Conservation (phyloP, 1,140 invertebrate genomes). For the Anagrus nilaparvatae region DNA sequence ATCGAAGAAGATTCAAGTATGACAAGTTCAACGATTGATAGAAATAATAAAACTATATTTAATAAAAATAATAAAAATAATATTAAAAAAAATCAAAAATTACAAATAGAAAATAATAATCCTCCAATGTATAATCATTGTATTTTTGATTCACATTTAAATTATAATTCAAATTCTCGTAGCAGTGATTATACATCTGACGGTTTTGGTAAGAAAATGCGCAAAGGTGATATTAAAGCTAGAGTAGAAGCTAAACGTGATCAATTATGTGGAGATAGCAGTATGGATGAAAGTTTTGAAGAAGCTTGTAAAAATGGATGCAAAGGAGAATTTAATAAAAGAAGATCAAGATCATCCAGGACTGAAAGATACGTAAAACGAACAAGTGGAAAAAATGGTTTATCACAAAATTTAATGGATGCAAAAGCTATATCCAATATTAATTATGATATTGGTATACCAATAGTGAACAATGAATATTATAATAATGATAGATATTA, state of each 20-base stretch:
- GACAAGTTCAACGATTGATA: slow-evolving; percentile 39
- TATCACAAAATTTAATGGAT: slow-evolving; percentile 27
- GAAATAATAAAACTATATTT: slow-evolving; percentile 37
- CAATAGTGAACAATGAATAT: slow-evolving; percentile 14
- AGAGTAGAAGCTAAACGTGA: slow-evolving; percentile 54
- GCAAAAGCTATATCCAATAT: slow-evolving; percentile 19
- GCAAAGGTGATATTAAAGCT: slow-evolving; percentile 51
- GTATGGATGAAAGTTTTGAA: slow-evolving; percentile 53
- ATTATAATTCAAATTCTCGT: no score
- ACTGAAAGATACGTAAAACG: slow-evolving; percentile 70
- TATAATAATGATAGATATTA: slow-evolving; percentile 6
- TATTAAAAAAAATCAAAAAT: slow-evolving; percentile 20
- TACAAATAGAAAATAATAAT: slow-evolving; percentile 24
- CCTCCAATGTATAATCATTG: slow-evolving; percentile 19
- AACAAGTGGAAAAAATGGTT: slow-evolving; percentile 60
- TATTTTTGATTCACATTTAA: background rate
- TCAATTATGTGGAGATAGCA: slow-evolving; percentile 52
- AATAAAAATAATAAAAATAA: slow-evolving; percentile 39
- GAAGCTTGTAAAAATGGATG: slow-evolving; percentile 10
- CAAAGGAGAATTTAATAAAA: slow-evolving; percentile 41
- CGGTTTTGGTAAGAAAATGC: slow-evolving; percentile 43
- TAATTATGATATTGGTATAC: no score
- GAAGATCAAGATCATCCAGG: slow-evolving; percentile 53
- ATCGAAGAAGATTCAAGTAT: slow-evolving; percentile 42
- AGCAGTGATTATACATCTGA: slow-evolving; percentile 43